phyloP scores from a whole-genome alignment of 2,888 invertebrate genomes.

The Cryptocephalus primarius region DNA sequence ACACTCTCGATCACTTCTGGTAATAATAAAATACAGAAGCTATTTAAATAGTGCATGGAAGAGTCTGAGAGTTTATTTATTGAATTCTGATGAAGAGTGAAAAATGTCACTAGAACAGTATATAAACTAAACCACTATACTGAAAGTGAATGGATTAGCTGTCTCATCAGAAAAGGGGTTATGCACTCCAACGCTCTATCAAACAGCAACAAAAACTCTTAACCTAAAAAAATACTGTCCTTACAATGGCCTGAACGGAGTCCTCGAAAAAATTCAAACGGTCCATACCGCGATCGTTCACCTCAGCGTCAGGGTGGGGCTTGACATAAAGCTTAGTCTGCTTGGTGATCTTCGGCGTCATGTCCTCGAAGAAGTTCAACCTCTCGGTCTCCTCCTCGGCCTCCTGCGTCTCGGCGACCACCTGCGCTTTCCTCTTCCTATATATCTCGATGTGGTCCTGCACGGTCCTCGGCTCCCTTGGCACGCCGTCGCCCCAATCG shows the following conservation, averaged over 20 bases:
- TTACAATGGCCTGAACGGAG: constrained; percentile 16
- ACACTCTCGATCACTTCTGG: no score
- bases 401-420: constrained; percentile 24
- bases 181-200: no score
- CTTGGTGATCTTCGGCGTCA: constrained; percentile 50
- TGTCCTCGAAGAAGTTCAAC: constrained; percentile 48
- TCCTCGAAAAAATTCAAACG: constrained; percentile 23
- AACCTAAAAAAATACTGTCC: background rate
- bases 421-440: constrained; percentile 40
- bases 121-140: no score
- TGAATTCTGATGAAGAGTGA: no score
- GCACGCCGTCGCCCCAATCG: constrained; percentile 48
- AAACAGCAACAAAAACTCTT: background rate
- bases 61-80: no score
- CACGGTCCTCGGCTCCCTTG: constrained; percentile 36
- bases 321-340: constrained; percentile 46
- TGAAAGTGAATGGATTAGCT: no score
- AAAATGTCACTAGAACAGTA: no score
- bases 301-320: constrained; percentile 23
- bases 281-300: constrained; percentile 17
- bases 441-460: constrained; percentile 56
- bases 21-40: no score
- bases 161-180: no score
- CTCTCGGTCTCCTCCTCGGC: constrained; percentile 36
- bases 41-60: no score